Base-by-base conservation (phyloP, 2,888 invertebrate species). In the Melanchra persicariae region DNA sequence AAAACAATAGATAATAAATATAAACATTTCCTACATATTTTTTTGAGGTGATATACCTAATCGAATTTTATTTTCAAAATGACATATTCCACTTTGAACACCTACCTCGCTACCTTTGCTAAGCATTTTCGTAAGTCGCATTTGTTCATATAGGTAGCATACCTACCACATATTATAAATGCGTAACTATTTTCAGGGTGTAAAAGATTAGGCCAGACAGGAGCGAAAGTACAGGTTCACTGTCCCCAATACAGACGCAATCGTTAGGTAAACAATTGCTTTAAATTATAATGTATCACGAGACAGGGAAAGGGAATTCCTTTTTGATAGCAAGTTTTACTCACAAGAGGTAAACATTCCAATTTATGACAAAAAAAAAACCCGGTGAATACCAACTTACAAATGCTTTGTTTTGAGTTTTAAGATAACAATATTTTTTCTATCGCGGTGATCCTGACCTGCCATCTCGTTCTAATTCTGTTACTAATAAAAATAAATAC, bases 1-100 rank as follows among this genome's bases (percentile, higher is more conserved):
- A 37, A 62, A 72, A 45, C 49, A 73, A 58, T 49, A 63, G 45
- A 52, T 63, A 61, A 15, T 22, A 57, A 45, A 40, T 70, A 24
- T 40, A 7, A 45, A 7, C 43, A 10, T 34, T 59, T 47, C 49
- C 19, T 22, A 26, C 17, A 45, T 1, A 22, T 8, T 9, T 8
- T 55, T 71, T 55, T 45, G 3, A 47, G n/a, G n/a, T 49, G 17
- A 22, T 34, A 34, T 6, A 2, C 17, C 10, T 8, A 15, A 24
- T 7, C 40, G 24, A 24, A 24, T 2, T 40, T 40, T 10, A 7
- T 15, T 43, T 15, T 40, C 6, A 17, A 17, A 19, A 17, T 17
- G 5, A 12, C 17, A 22, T 5, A 3, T 15, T 15, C 9, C 12
- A 19, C 19, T 65, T 24, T 37, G 4, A 4, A 4, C n/a, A 3